Conservation (phyloP, 2,888 invertebrate genomes). For the Leptinotarsa haldemani region DNA sequence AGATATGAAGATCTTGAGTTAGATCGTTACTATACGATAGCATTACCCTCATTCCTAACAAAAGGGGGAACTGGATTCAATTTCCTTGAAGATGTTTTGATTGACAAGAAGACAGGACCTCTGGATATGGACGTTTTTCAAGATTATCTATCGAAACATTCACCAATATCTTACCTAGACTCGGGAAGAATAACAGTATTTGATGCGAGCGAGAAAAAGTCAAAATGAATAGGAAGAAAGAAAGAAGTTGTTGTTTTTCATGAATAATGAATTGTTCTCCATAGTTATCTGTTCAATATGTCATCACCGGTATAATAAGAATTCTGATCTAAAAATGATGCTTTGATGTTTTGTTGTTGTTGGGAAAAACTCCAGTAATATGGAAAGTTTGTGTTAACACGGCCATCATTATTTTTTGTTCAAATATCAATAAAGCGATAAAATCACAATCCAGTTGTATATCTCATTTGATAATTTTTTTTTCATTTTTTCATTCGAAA, state of each 20-base stretch:
- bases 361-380: too few relatives aligned
- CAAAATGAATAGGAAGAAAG: not conserved
- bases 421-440: too few relatives aligned
- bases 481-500: too few relatives aligned
- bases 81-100: conserved; percentile 67
- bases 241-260: not conserved
- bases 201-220: not conserved
- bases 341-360: too few relatives aligned
- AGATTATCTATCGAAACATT: conserved; percentile 68
- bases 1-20: conserved; percentile 71
- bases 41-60: conserved; percentile 72
- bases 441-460: too few relatives aligned
- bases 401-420: too few relatives aligned
- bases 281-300: too few relatives aligned
- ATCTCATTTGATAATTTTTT: too few relatives aligned
- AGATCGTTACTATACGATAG: conserved; percentile 72
- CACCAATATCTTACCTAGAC: conserved; percentile 67
- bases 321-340: too few relatives aligned
- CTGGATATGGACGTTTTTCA: conserved; percentile 71
- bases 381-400: too few relatives aligned
- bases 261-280: too few relatives aligned
- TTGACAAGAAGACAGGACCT: conserved; percentile 66
- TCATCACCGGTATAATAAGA: too few relatives aligned
- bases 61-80: conserved; percentile 79
- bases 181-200: conserved; percentile 68